These are phyloP conservation scores for Lutjanus argentimaculatus DNA, from an alignment of 2,797 vertebrate species.

Conservation along the genomic window DNA sequence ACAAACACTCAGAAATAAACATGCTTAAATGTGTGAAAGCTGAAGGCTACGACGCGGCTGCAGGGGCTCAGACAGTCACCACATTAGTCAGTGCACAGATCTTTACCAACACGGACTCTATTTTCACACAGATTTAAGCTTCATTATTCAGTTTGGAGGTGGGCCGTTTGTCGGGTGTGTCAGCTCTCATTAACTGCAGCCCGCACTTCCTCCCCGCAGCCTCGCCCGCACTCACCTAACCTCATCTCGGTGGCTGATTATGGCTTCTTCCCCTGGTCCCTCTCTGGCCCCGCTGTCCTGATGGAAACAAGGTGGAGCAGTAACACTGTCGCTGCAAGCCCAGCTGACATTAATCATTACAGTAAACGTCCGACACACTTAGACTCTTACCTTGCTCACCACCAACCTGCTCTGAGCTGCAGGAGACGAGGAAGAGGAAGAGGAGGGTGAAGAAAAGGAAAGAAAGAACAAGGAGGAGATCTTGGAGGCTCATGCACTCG, in stretches of 20 bases:
- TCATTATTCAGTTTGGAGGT: slow-evolving; percentile 44
- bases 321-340: slow-evolving; percentile 43
- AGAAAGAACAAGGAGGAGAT: too few species aligned
- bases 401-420: slow-evolving; percentile 20
- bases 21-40: slow-evolving; percentile 40
- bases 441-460: too few species aligned
- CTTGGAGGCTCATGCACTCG: neutral
- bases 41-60: slow-evolving; percentile 12
- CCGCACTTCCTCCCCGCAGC: slow-evolving; percentile 26
- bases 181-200: slow-evolving; percentile 45
- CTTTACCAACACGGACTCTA: slow-evolving; percentile 5
- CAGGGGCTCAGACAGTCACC: slow-evolving; percentile 10
- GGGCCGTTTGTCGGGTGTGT: slow-evolving; percentile 37
- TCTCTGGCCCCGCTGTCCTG: slow-evolving; percentile 16
- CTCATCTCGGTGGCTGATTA: slow-evolving; percentile 55
- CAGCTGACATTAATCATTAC: slow-evolving; percentile 63
- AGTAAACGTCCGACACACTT: slow-evolving; percentile 50
- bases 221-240: slow-evolving; percentile 33
- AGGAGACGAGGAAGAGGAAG: neutral
- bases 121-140: slow-evolving; percentile 49
- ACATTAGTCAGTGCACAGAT: slow-evolving; percentile 34
- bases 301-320: slow-evolving; percentile 51
- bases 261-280: slow-evolving; percentile 11
- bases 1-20: slow-evolving; percentile 5
- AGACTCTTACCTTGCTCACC: slow-evolving; percentile 4